These are phyloP conservation scores for Chlorospingus flavigularis DNA, from an alignment of 2,797 vertebrate species.

Conservation along the genomic window DNA sequence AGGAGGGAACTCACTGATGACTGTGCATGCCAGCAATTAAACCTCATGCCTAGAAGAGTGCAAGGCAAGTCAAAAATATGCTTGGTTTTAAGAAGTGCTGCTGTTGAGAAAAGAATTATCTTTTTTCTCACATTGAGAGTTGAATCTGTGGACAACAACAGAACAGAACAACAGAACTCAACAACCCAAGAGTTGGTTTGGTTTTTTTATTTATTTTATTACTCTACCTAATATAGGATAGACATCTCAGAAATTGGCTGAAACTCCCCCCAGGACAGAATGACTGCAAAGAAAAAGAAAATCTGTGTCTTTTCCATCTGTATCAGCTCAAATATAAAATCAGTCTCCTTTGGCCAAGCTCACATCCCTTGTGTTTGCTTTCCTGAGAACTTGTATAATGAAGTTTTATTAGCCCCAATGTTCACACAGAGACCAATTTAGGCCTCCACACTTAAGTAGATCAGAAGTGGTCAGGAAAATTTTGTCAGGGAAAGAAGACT, in stretches of 20 bases:
- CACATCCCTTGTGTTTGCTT: background rate
- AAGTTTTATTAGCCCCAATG: constrained; percentile 5
- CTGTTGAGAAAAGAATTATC: background rate
- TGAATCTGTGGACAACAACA: background rate
- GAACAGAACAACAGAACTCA: background rate
- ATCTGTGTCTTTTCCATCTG: background rate
- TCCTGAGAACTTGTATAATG: background rate
- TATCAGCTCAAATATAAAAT: constrained; percentile 9
- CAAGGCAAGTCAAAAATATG: background rate
- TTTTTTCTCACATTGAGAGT: background rate
- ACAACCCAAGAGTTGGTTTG: background rate
- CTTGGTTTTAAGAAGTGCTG: background rate
- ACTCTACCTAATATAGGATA: background rate
- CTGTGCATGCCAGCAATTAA: background rate
- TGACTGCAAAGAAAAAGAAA: background rate
- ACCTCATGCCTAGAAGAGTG: background rate
- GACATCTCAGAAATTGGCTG: background rate
- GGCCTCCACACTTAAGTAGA: background rate
- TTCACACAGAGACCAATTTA: background rate
- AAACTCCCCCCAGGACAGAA: background rate
- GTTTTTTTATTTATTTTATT: background rate
- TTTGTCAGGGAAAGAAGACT: background rate
- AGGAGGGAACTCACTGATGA: background rate
- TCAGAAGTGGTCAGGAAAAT: background rate
- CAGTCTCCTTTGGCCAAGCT: background rate